Evolutionary conservation across 2,797 vertebrate genomes (phyloP), one percentile per base, ranked within the genome.

Genomic region (Anabacerthia variegaticeps): DNA sequence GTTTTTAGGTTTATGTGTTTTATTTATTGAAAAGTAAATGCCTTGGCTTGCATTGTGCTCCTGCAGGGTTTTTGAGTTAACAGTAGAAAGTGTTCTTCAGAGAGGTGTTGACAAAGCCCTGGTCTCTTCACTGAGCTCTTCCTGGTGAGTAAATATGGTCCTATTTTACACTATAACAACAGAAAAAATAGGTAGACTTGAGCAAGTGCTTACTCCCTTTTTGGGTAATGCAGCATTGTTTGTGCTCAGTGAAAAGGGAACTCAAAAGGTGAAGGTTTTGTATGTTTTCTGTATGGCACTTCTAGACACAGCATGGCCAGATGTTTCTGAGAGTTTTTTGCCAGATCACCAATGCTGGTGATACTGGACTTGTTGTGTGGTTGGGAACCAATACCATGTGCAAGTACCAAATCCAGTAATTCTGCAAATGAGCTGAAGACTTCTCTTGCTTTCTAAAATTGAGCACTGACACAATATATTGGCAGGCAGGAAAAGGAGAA

Each of bases 401-500:
- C 41, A 58, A 63, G 55, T n/a, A 49, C 9, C 1, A 13, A 82
- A 30, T 61, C 23, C 32, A 66, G 66, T 85, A 54, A 75, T 76
- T 73, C 39, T 92, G 30, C 7, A 26, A 46, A 74, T 51, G 65
- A 86, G 30, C 43, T 59, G 68, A 41, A 68, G 26, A 58, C 41
- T 86, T 85, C 37, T 85, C 88, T 75, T 61, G 15, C 62, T 24
- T 75, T 91, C 30, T 63, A 28, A 72, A 93, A 79, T 27, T 27
- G 66, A 87, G 58, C 28, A 59, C 36, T 24, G 61, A 90, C 59
- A 55, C 80, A 62, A 81, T 68, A 84, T 1, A 32, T 19, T 44
- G 48, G 51, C 49, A 93, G 82, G 41, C 88, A 82, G 37, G 26
- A 73, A 90, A 85, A 36, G 63, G 54, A 87, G 63, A 81, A 81